These are phyloP conservation scores for Festucalex cinctus DNA, from an alignment of 2,113 vertebrate genomes.

Conservation along the genomic window DNA sequence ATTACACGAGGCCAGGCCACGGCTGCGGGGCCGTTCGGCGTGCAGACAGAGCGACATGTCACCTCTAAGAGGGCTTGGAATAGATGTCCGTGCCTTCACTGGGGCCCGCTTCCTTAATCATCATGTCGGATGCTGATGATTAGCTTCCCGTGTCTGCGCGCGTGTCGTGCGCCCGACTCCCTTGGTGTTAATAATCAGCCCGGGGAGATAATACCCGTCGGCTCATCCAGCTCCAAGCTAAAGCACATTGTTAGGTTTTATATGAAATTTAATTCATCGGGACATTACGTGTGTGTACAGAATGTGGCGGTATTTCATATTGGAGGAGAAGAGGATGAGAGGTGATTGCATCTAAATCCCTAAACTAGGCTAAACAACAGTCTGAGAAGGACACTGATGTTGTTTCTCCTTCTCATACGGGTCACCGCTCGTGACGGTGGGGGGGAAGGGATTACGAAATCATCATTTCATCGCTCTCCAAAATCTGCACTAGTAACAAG, in stretches of 20 bases:
- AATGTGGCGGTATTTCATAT: constrained; percentile 36
- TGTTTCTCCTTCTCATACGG: constrained; percentile 39
- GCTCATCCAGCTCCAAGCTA: constrained; percentile 54
- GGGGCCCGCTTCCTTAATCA: constrained; percentile 70
- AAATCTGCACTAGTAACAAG: constrained; percentile 52
- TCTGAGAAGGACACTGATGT: constrained; percentile 26
- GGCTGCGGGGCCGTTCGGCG: constrained; percentile 57
- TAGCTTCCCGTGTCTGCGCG: constrained; percentile 47
- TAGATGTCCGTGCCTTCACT: constrained; percentile 61
- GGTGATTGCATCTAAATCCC: constrained; percentile 68
- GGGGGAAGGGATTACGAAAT: constrained; percentile 43
- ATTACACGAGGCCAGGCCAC: constrained; percentile 62
- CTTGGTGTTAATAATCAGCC: constrained; percentile 58
- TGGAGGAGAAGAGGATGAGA: constrained; percentile 42
- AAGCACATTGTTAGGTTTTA: constrained; percentile 36
- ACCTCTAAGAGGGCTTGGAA: constrained; percentile 64
- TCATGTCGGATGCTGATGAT: constrained; percentile 62
- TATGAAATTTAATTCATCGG: constrained; percentile 57
- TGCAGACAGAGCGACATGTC: constrained; percentile 57
- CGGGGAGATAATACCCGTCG: constrained; percentile 50
- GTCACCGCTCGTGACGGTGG: constrained; percentile 37
- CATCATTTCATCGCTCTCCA: constrained; percentile 53
- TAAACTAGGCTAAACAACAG: constrained; percentile 37
- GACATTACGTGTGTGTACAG: constrained; percentile 19
- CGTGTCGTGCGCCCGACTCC: constrained; percentile 38